Base-by-base conservation (phyloP, 1,140 invertebrate species). In the Hyles euphorbiae region DNA sequence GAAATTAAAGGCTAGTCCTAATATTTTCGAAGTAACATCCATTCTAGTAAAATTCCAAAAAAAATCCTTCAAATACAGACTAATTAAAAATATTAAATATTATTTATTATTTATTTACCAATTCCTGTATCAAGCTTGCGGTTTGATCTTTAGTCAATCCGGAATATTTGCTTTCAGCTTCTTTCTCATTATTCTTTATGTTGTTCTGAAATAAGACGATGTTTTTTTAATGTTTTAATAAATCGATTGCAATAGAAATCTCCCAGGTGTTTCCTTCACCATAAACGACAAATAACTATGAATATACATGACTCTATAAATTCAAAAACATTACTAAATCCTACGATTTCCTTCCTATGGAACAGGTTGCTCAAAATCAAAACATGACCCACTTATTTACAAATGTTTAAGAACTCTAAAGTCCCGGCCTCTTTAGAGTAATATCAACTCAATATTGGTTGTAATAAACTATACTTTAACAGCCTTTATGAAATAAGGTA, bases 101-200 rank as follows among this genome's bases (percentile, higher is more conserved):
- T 36, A 7, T 36, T 36, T 3, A 36, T 4, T 7, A 36, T 36
- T 3, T 45, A 51, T 61, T 74, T 72, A 88, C 85, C 71, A 88
- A 57, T 68, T 88, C 85, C 45, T 86, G 85, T 70, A 88, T 84
- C 5, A 88, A 69, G 61, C 81, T 85, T 0, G 85, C 83, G 3
- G 85, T 88, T 66, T 88, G 85, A 56, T 86, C 85, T 57, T 88
- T 88, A 0, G 83, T 88, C 43, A 88, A 54, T 11, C 83, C 85
- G 0, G 83, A 86, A 52, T 82, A 78, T 64, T 71, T 76, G 44
- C 58, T 77, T 48, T 83, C 77, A 0, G 75, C 72, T 34, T 84
- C 80, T 52, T 79, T 84, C 61, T 87, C 84, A 11, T 40, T 56
- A 34, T 84, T 81, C 44, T 78, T 84, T 56, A 83, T 47, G 63